Percentiles rank a stretch among this genome's conserved stretches.
Evolutionary conservation across 2,888 invertebrate genomes (phyloP).

Genomic region (Lutraria lutraria): DNA sequence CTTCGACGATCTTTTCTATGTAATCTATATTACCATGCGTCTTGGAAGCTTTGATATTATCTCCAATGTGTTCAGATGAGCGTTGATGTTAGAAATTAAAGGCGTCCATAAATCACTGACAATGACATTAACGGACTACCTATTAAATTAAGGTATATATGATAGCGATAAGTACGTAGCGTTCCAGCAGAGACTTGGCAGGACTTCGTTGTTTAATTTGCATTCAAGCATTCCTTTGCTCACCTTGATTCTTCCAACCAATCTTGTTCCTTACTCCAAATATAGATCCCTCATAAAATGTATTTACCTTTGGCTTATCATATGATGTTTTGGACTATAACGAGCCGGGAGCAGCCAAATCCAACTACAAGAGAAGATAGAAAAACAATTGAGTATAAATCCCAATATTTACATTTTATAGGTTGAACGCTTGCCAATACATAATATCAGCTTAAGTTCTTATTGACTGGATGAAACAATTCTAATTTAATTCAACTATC

Average conservation of each 20-base stretch:
- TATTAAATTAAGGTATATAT: slow-evolving; percentile 17
- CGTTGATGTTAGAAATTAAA: background rate
- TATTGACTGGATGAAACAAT: background rate
- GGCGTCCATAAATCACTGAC: background rate
- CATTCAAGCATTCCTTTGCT: slow-evolving; percentile 16
- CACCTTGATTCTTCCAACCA: background rate
- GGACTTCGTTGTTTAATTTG: background rate
- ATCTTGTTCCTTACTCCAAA: background rate
- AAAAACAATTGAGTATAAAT: background rate
- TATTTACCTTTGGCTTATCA: background rate
- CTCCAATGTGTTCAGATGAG: slow-evolving; percentile 7
- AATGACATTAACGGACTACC: slow-evolving; percentile 23
- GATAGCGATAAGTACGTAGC: slow-evolving; percentile 1
- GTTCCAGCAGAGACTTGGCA: slow-evolving; percentile 3
- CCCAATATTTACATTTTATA: background rate
- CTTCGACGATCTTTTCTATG: background rate
- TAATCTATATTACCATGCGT: background rate
- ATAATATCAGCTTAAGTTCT: background rate
- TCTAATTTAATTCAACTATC: background rate
- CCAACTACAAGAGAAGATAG: background rate
- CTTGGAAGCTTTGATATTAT: slow-evolving; percentile 14
- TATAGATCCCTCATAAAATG: background rate
- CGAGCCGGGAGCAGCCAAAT: background rate
- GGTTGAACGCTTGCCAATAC: background rate
- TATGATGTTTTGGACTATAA: background rate